Base-by-base conservation (phyloP, 2,797 vertebrate genomes). In the Thaleichthys pacificus region DNA sequence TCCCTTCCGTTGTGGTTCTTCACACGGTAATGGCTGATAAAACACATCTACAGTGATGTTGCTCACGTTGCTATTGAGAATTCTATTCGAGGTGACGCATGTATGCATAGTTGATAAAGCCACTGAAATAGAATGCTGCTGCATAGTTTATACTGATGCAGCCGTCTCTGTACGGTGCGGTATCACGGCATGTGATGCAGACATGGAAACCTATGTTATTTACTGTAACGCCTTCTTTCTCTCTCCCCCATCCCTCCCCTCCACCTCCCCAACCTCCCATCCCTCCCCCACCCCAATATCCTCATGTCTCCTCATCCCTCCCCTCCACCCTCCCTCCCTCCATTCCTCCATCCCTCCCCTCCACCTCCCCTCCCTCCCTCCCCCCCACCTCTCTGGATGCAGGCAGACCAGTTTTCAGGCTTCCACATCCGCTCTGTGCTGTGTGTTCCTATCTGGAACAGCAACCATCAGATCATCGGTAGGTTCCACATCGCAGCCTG, bases 361-460 rank as follows among this genome's bases (percentile, higher is more conserved):
- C 35, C 6, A 2, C 9, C 9, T 9, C 8, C 35, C 35, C 35
- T 8, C 7, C 35, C 35, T 6, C 8, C 8, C 35, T 6, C 35
- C 7, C 35, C 35, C 8, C 9, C 35, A 9, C 38, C 11, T 42
- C 38, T 7, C 38, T 42, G 38, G 38, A 42, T 42, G 38, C 79
- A 99, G 97, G 97, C 95, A 67, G 97, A 99, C 84, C 98, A 98
- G 89, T 97, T 99, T 89, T 96, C 97, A 60, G 97, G 97, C 77
- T 99, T 99, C 89, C 98, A 99, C 74, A 99, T 98, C 86, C 95
- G 96, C 79, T 99, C 98, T 30, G 96, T 99, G 84, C 94, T 99
- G 68, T 99, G 97, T 81, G 98, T 99, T 80, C 97, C 98, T 38
- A 99, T 99, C 87, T 99, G 98, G 98, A 99, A 99, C 90, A 98